A percentile compares a stretch with the other conserved stretches of the same genome.
These are phyloP conservation scores for Tyria jacobaeae DNA, from an alignment of 2,888 invertebrate species.

Conservation along the genomic window DNA sequence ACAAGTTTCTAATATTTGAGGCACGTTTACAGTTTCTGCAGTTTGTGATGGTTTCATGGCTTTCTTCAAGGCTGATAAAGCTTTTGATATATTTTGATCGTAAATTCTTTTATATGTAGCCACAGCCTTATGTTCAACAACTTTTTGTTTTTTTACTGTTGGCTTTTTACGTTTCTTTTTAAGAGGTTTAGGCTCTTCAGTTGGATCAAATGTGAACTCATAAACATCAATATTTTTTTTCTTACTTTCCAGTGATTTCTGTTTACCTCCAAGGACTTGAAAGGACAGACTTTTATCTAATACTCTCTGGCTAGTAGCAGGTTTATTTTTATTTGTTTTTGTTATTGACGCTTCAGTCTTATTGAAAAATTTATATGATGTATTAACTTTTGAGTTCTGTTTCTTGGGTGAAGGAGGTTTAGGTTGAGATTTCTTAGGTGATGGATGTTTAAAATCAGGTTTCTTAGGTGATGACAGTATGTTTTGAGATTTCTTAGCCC, in stretches of 20 bases:
- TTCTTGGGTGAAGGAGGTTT: constrained; percentile 1
- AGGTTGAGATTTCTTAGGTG: too few species aligned
- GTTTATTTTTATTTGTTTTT: constrained; percentile 34
- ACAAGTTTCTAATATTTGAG: constrained; percentile 29
- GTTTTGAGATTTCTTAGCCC: constrained; percentile 8
- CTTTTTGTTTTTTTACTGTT: constrained; percentile 51
- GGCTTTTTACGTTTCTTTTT: constrained; percentile 74
- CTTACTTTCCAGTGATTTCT: constrained; percentile 53
- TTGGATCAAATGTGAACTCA: constrained; percentile 82
- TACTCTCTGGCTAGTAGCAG: constrained; percentile 39
- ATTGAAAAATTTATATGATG: background rate
- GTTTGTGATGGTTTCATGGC: constrained; percentile 48
- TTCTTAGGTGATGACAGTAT: too few species aligned
- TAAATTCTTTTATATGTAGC: constrained; percentile 67
- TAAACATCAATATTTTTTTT: constrained; percentile 70
- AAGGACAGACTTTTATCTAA: constrained; percentile 60
- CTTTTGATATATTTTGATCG: constrained; percentile 73
- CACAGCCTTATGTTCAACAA: constrained; percentile 61
- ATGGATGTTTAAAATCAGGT: too few species aligned
- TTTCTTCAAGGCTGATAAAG: constrained; percentile 68
- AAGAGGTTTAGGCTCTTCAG: constrained; percentile 74
- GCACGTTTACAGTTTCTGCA: constrained; percentile 20
- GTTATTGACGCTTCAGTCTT: constrained; percentile 7
- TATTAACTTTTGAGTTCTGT: background rate
- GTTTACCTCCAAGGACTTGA: constrained; percentile 64